These are phyloP conservation scores for Antheraea mylitta DNA, from an alignment of 1,140 invertebrate species.

Conservation along the genomic window DNA sequence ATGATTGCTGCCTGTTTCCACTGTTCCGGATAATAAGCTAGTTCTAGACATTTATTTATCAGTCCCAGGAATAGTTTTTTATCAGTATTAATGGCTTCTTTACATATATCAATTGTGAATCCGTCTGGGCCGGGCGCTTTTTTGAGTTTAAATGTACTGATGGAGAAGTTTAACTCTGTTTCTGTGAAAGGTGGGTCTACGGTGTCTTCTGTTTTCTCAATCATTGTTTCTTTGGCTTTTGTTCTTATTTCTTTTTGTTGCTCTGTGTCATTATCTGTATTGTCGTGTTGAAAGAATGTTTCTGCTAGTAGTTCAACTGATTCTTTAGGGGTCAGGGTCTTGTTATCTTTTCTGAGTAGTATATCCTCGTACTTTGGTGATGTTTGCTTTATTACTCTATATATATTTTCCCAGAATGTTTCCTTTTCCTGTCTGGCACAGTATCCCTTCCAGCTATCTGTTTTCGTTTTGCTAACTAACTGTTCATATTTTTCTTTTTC, in stretches of 20 bases:
- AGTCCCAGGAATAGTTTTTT: conserved; percentile 4
- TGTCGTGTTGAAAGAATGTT: conserved; percentile 17
- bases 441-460: conserved; percentile 17
- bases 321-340: neutral
- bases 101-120: no score
- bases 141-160: conserved; percentile 16
- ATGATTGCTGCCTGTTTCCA: neutral
- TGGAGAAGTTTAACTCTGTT: neutral
- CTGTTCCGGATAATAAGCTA: neutral
- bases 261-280: neutral
- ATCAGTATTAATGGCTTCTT: no score
- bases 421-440: no score
- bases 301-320: conserved; percentile 14
- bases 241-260: neutral
- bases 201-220: neutral
- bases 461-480: no score
- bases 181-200: conserved; percentile 19
- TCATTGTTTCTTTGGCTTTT: neutral
- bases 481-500: no score
- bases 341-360: neutral
- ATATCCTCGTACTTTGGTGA: conserved; percentile 12
- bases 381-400: conserved; percentile 15
- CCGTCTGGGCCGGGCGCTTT: no score
- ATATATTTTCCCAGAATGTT: neutral
- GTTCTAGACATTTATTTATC: neutral